Base-by-base conservation (phyloP, 2,797 vertebrate genomes). In the Melanotaenia parkinsoni region DNA sequence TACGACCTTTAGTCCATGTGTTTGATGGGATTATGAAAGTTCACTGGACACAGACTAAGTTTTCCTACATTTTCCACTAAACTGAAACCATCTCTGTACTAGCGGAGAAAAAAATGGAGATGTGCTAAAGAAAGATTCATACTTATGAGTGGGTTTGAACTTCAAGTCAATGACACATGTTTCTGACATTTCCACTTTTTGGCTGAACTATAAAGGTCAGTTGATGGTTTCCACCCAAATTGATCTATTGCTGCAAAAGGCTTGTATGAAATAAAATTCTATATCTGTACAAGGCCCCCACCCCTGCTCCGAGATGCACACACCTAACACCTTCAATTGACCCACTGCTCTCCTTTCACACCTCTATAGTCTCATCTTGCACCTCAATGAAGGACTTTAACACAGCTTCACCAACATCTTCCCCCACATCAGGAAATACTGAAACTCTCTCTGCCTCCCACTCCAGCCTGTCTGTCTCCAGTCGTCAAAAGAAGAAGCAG, bases 21-120 rank as follows among this genome's bases (percentile, higher is more conserved):
- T 47, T 54, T n/a, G 59, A 9, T 30, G 9, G 40, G 58, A 58
- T 73, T 35, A 63, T 67, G 38, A 54, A 45, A 68, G 58, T 32
- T 22, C 13, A 53, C 22, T 11, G 71, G 26, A 26, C 12, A 54
- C 24, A 54, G 3, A 53, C 24, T 26, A 16, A 54, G 51, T 28
- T 28, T 28, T 30, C 11, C 24, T 11, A 24, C 20, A 24, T 4
- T 28, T 24, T 26, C 51, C 24, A 28, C 11, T 24, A 54, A 54
- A 54, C 4, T 4, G 11, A 53, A 53, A 24, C 9, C 10, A 10
- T 51, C 9, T 20, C n/a, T 54, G 22, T 24, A 13, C 22, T 1
- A 54, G 51, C 26, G 51, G 2, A 54, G 12, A 54, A 5, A 11
- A 13, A 54, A 54, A 11, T 26, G 24, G 4, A 24, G 1, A 54